Conservation (phyloP, 2,888 invertebrate genomes). For the Nephrotoma appendiculata region DNA sequence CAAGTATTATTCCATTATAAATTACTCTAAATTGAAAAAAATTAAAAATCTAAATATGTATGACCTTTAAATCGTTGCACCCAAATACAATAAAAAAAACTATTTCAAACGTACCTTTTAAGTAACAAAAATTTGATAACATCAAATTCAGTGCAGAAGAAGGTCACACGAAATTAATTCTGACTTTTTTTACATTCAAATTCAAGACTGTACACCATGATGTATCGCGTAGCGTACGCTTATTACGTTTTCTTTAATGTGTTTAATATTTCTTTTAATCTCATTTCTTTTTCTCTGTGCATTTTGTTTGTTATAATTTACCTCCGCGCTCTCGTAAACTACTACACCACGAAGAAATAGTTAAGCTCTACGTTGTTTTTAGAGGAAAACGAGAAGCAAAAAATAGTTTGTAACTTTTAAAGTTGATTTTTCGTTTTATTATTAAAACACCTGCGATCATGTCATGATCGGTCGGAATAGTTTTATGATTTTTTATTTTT, state of each 20-base stretch:
- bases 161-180: neutral
- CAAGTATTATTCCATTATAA: too few relatives aligned
- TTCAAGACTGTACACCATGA: neutral
- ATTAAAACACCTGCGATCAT: neutral
- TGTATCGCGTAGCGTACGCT: neutral
- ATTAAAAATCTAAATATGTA: too few relatives aligned
- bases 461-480: neutral
- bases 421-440: neutral
- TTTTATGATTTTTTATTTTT: neutral
- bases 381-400: neutral
- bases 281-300: neutral
- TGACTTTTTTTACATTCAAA: neutral
- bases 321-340: neutral
- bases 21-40: too few relatives aligned
- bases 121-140: neutral
- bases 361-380: neutral
- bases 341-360: neutral
- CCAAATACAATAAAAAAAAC: neutral
- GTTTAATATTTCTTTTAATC: neutral
- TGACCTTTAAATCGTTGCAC: neutral
- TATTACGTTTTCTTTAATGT: neutral
- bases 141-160: neutral
- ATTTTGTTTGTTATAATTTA: neutral
- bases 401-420: neutral
- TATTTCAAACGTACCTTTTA: neutral